phyloP scores from a whole-genome alignment of 2,113 vertebrate species.

The Tetrao urogallus region DNA sequence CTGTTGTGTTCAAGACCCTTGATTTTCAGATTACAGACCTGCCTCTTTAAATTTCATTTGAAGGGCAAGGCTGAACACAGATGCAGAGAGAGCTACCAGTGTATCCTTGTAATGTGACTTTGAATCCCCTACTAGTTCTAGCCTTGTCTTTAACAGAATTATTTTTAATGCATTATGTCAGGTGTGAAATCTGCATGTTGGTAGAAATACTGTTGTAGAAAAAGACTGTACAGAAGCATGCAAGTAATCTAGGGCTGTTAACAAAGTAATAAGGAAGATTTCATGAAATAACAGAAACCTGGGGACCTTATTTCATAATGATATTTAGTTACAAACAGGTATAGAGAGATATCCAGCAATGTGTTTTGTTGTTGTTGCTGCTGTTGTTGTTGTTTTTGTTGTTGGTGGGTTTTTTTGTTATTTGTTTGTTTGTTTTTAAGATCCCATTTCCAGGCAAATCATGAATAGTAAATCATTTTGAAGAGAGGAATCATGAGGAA shows the following conservation, averaged over 20 bases:
- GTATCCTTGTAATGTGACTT: not conserved
- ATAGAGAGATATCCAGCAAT: not conserved
- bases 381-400: not conserved
- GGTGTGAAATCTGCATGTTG: slow-evolving; percentile 24
- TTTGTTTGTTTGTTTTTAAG: not conserved
- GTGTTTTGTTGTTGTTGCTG: not conserved
- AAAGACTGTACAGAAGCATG: not conserved
- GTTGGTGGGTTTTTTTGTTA: not conserved
- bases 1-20: slow-evolving; percentile 47
- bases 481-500: not conserved
- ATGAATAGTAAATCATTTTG: not conserved
- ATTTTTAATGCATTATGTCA: slow-evolving; percentile 4
- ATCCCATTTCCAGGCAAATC: not conserved
- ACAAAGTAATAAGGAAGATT: not conserved
- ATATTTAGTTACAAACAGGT: not conserved
- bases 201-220: not conserved
- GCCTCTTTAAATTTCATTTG: slow-evolving; percentile 16
- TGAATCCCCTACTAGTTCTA: not conserved
- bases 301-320: not conserved
- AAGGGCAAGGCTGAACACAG: slow-evolving; percentile 48
- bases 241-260: not conserved
- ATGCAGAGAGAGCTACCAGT: slow-evolving; percentile 7
- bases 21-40: slow-evolving; percentile 65
- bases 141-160: not conserved
- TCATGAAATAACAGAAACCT: not conserved